Percentiles rank a stretch among this genome's conserved stretches.
phyloP scores from a whole-genome alignment of 2,888 invertebrate species.

The Parthenolecanium corni region DNA sequence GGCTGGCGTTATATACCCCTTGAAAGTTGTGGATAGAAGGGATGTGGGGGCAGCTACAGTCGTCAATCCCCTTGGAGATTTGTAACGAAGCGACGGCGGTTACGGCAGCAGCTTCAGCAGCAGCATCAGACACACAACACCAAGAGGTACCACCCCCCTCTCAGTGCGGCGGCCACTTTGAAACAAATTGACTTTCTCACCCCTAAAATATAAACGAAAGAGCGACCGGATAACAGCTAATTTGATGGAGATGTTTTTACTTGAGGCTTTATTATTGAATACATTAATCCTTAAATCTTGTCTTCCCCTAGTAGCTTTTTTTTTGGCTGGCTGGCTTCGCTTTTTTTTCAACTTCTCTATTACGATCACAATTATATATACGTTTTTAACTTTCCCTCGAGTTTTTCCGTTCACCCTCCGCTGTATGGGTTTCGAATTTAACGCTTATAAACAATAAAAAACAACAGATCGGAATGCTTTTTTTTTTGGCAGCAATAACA shows the following conservation, averaged over 20 bases:
- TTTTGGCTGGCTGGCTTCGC: slow-evolving; percentile 2
- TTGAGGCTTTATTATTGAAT: slow-evolving; percentile 29
- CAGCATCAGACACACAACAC: not conserved
- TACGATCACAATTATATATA: too few species aligned
- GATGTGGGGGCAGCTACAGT: slow-evolving; percentile 19
- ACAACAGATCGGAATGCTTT: not conserved
- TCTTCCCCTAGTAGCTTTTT: slow-evolving; percentile 10
- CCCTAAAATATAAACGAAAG: slow-evolving; percentile 21
- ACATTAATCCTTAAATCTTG: slow-evolving; percentile 29
- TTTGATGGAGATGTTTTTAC: slow-evolving; percentile 30
- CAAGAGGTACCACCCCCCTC: slow-evolving; percentile 4
- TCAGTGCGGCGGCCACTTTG: slow-evolving; percentile 29
- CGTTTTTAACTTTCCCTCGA: too few species aligned
- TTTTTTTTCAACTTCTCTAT: not conserved
- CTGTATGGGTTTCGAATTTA: slow-evolving; percentile 19
- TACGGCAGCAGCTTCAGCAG: not conserved
- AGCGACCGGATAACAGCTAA: slow-evolving; percentile 29
- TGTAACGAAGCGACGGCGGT: slow-evolving; percentile 16
- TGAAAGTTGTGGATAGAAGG: too few species aligned
- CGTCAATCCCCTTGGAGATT: slow-evolving; percentile 29
- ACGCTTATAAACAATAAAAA: slow-evolving; percentile 25
- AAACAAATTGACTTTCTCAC: slow-evolving; percentile 31
- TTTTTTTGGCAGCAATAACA: too few species aligned
- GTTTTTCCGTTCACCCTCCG: not conserved
- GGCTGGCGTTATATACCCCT: slow-evolving; percentile 27